Evolutionary conservation across 2,113 vertebrate species (phyloP).

Genomic region (human): GRCh38 chr11:11001501-11002000

Average conservation of each 20-base stretch:
- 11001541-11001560: background rate
- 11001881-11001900: fast-evolving
- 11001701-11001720: background rate
- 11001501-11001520: background rate
- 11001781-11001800: fast-evolving
- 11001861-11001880: fast-evolving
- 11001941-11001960: fast-evolving
- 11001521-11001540: background rate
- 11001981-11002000: fast-evolving
- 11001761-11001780: too few relatives aligned
- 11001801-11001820: too few relatives aligned
- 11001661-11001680: background rate
- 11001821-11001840: fast-evolving
- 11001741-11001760: fast-evolving
- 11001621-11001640: background rate
- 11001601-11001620: background rate
- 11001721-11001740: too few relatives aligned
- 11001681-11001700: too few relatives aligned
- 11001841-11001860: fast-evolving
- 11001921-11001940: fast-evolving
- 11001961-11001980: fast-evolving
- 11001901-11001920: too few relatives aligned
- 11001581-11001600: too few relatives aligned
- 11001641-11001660: background rate
- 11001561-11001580: background rate